These are phyloP conservation scores for Arrhopalites spinosus DNA, from an alignment of 2,888 invertebrate genomes.

Conservation along the genomic window DNA sequence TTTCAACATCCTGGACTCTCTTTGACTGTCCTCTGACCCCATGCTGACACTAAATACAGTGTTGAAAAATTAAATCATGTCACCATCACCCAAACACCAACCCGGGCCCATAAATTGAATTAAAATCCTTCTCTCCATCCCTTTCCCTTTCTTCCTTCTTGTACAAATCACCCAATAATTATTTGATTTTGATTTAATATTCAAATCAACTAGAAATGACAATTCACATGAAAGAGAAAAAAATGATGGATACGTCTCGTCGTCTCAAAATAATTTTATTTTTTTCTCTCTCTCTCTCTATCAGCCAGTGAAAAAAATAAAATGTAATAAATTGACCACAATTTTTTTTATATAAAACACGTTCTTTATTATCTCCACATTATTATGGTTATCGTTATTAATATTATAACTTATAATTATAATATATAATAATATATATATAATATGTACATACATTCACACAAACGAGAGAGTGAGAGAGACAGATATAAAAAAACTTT, in stretches of 20 bases:
- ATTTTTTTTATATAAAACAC: slow-evolving; percentile 13
- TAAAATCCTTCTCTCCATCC: background rate
- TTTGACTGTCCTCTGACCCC: background rate
- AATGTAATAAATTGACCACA: too few relatives aligned
- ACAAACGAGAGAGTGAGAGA: too few relatives aligned
- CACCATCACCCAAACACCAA: background rate
- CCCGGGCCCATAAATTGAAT: background rate
- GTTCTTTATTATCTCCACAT: slow-evolving; percentile 12
- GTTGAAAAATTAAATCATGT: slow-evolving; percentile 16
- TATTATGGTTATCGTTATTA: background rate
- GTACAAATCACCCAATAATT: background rate
- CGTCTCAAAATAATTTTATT: too few relatives aligned
- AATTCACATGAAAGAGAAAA: too few relatives aligned
- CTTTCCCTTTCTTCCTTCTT: background rate
- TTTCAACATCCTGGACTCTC: slow-evolving; percentile 12
- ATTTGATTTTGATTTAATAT: too few relatives aligned
- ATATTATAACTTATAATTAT: background rate
- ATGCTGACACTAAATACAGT: slow-evolving; percentile 5
- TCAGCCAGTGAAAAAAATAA: too few relatives aligned
- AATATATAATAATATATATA: too few relatives aligned
- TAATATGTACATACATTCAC: too few relatives aligned
- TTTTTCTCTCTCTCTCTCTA: too few relatives aligned
- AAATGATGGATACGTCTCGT: too few relatives aligned
- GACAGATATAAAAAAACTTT: too few relatives aligned
- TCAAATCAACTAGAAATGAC: too few relatives aligned